phyloP scores from a whole-genome alignment of 2,888 invertebrate genomes.

The Heteromurus nitidus region DNA sequence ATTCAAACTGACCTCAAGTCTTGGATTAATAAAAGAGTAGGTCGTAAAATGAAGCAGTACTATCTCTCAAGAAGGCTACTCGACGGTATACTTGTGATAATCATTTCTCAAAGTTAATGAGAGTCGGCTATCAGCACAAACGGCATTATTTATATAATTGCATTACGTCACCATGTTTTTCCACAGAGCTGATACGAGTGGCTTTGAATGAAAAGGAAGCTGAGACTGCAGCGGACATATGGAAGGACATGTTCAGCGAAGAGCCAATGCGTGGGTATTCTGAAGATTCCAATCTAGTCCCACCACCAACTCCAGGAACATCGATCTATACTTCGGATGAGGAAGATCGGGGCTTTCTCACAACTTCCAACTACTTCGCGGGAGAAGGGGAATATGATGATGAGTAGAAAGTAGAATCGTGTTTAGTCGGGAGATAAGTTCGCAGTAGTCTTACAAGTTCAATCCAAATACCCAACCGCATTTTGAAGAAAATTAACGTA shows the following conservation, averaged over 20 bases:
- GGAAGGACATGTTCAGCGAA: conserved; percentile 51
- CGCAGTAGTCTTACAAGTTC: too few relatives aligned
- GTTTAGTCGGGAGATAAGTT: too few relatives aligned
- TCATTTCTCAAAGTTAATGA: too few relatives aligned
- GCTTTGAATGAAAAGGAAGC: conserved; percentile 50
- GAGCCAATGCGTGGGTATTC: conserved; percentile 28
- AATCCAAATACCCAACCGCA: too few relatives aligned
- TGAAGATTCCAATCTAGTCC: conserved; percentile 29
- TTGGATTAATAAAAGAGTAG: conserved; percentile 47
- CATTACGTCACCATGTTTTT: neutral
- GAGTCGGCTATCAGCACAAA: too few relatives aligned
- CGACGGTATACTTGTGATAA: conserved; percentile 51
- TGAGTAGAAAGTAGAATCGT: too few relatives aligned
- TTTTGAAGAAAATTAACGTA: too few relatives aligned
- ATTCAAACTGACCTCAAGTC: conserved; percentile 8
- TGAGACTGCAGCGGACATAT: conserved; percentile 49
- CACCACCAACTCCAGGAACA: conserved; percentile 55
- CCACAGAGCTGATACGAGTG: conserved; percentile 39
- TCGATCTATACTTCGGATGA: conserved; percentile 43
- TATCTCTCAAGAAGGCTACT: conserved; percentile 45
- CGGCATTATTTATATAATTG: neutral
- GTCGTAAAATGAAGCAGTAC: conserved; percentile 31
- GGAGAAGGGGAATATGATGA: neutral
- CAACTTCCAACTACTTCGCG: neutral
- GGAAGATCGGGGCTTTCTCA: neutral